Evolutionary conservation across 1,140 invertebrate genomes (phyloP), one percentile per base, ranked within the genome.

Genomic region (Mycetomoellerius zeteki): DNA sequence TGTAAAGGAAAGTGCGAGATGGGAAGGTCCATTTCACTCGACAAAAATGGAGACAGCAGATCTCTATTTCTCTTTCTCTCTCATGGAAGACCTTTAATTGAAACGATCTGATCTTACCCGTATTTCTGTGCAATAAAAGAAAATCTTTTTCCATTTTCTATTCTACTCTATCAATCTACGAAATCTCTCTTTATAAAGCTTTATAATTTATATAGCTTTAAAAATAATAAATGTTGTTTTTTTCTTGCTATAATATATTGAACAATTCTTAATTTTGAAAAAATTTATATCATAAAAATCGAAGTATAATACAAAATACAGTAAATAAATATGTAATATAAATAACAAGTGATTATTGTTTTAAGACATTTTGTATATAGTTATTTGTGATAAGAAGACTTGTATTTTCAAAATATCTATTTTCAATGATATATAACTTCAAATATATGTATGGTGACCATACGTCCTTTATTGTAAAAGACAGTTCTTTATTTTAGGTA

Each of bases 1-100:
- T 90, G 85, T 89, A 87, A 67, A 82, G 54, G 77, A 80, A 81
- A 88, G 87, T 76, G 33, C 75, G 30, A 82, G 76, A 78, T 87
- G 88, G 72, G 88, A 72, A 86, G 69, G 67, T 85, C 87, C 64
- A 43, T 73, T 84, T 84, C 54, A 84, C 80, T 84, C 69, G 37
- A 69, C 33, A 69, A 50, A 84, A 84, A 75, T 82, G 80, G 80
- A 82, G 80, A 82, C 65, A 27, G 64, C 16, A 21, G 78, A 50
- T 50, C 14, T 50, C 47, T 10, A 43, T 58, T 30, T n/a, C 10
- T 47, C 19, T 73, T 24, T 82, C 27, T 82, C 10, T 60, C 24
- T 12, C 19, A 27, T 60, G 33, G 0, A 60, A 50, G n/a, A 67
- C n/a, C 52, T 52, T 54, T 43, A 84, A 75, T 75, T 50, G n/a